phyloP scores from a whole-genome alignment of 2,113 vertebrate species.

The Platichthys stellatus region DNA sequence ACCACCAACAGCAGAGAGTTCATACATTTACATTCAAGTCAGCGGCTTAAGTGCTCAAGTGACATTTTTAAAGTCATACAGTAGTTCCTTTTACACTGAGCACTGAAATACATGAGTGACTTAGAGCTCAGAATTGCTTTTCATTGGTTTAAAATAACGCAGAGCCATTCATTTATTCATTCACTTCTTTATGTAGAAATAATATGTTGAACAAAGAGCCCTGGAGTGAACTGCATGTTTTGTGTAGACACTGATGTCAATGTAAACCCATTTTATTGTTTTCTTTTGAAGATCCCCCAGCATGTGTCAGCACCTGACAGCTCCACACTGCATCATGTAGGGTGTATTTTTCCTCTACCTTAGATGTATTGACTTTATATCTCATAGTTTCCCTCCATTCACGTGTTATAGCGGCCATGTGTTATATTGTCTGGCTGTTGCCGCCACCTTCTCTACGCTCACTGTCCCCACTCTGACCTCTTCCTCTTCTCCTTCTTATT shows the following conservation, averaged over 20 bases:
- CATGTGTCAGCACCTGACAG: conserved; percentile 18
- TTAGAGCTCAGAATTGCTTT: conserved; percentile 12
- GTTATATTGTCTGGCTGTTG: conserved; percentile 27
- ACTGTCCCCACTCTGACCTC: conserved; percentile 63
- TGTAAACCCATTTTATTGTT: background rate
- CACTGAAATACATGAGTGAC: background rate
- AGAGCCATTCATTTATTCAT: background rate
- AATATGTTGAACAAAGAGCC: background rate
- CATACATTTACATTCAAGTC: conserved; percentile 21
- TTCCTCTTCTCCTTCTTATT: conserved; percentile 25
- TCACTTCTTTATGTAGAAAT: conserved; percentile 19
- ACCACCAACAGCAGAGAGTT: conserved; percentile 23
- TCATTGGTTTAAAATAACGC: conserved; percentile 1
- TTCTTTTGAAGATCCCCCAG: background rate
- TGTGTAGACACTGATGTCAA: background rate
- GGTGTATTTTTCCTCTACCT: background rate
- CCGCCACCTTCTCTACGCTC: conserved; percentile 10
- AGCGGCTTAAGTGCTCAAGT: conserved; percentile 10
- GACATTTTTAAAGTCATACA: conserved; percentile 1
- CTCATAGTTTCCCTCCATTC: conserved; percentile 23
- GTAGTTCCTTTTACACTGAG: conserved; percentile 8
- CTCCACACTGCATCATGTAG: background rate
- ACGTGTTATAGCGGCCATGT: conserved; percentile 3
- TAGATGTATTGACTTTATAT: conserved; percentile 22
- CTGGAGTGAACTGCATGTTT: conserved; percentile 10